phyloP scores from a whole-genome alignment of 2,113 vertebrate genomes.

The Scortum barcoo region DNA sequence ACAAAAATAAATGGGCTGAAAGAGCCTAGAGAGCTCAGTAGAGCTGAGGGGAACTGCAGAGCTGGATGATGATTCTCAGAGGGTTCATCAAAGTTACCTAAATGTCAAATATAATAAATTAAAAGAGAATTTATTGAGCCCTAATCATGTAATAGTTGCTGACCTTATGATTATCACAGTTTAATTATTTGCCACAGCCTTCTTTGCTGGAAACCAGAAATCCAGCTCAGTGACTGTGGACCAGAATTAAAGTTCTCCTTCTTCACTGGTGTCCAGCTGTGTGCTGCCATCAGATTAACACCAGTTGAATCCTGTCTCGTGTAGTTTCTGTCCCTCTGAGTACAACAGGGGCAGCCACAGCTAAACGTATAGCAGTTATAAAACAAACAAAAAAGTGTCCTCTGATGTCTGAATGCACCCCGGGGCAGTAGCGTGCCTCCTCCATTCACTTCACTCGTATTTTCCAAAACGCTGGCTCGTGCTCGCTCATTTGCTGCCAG shows the following conservation, averaged over 20 bases:
- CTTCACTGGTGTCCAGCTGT: neutral
- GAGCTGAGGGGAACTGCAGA: neutral
- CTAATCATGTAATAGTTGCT: neutral
- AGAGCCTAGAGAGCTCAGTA: neutral
- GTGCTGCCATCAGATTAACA: neutral
- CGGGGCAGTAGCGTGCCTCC: slow-evolving; percentile 45
- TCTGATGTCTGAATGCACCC: slow-evolving; percentile 57
- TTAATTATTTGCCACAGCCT: neutral
- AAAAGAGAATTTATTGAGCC: neutral
- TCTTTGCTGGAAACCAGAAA: neutral
- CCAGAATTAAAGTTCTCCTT: neutral
- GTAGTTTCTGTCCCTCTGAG: neutral
- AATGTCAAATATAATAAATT: neutral
- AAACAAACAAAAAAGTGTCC: slow-evolving; percentile 45
- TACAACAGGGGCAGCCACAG: slow-evolving; percentile 24
- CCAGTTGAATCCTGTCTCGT: neutral
- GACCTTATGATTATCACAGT: neutral
- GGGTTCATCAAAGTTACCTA: too few relatives aligned
- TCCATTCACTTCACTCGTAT: slow-evolving; percentile 47
- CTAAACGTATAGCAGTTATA: slow-evolving; percentile 27
- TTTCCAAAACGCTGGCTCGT: slow-evolving; percentile 39
- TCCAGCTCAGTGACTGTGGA: neutral
- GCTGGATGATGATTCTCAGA: neutral
- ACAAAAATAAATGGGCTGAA: neutral
- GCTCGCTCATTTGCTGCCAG: slow-evolving; percentile 37